Evolutionary conservation across 2,113 vertebrate species (phyloP).

Genomic region (Python bivittatus): DNA sequence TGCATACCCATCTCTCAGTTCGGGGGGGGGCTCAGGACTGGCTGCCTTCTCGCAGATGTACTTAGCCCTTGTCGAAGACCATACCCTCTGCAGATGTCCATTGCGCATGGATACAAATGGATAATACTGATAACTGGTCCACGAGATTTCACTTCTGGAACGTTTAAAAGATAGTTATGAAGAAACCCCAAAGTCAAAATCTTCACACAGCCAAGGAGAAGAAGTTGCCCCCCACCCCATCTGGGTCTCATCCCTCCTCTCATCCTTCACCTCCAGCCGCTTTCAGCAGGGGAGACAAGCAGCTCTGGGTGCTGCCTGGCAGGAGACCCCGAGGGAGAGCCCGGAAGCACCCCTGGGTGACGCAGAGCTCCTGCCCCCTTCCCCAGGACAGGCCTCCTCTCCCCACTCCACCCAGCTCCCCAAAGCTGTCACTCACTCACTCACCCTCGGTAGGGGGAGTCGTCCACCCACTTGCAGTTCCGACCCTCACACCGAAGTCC

Average conservation of each 20-base stretch:
- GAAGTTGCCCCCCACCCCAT: no score
- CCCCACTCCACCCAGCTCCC: neutral
- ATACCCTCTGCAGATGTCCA: rapidly evolving
- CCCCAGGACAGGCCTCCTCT: neutral
- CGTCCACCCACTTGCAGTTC: neutral
- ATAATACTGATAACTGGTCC: no score
- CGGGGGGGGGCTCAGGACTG: neutral
- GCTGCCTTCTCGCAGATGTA: neutral
- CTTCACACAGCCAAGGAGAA: neutral
- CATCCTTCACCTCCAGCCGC: neutral
- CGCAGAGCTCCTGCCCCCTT: neutral
- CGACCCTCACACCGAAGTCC: neutral
- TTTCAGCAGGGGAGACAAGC: neutral
- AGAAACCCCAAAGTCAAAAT: neutral
- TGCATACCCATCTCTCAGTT: neutral
- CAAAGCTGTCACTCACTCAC: neutral
- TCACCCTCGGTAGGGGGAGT: neutral
- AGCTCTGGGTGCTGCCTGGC: neutral
- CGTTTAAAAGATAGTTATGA: neutral
- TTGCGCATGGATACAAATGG: neutral
- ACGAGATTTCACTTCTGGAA: neutral
- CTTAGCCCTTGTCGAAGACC: no score
- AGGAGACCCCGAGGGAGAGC: neutral
- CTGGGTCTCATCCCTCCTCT: no score
- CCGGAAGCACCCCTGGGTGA: neutral